Conservation (phyloP, 2,888 invertebrate species). For the Cantharis rustica region DNA sequence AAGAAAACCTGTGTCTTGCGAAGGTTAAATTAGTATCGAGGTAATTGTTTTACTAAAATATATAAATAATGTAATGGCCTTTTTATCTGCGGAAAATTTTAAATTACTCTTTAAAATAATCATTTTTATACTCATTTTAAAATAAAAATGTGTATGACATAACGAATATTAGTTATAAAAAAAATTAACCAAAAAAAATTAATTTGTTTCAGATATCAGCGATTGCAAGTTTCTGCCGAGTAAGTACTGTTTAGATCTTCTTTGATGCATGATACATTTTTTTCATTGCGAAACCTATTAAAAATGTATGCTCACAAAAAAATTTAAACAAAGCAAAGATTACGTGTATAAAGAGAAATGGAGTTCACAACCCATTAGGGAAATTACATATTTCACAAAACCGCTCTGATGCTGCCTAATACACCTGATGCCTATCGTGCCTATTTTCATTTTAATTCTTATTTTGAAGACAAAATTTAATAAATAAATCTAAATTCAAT, state of each 20-base stretch:
- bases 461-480: neutral
- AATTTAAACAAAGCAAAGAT: conserved; percentile 3
- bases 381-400: conserved; percentile 9
- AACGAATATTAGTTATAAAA: neutral
- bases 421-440: neutral
- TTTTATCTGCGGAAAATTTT: neutral
- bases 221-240: conserved; percentile 85
- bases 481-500: neutral
- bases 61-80: no score
- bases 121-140: no score
- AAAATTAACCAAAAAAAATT: neutral
- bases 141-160: neutral
- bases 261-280: neutral
- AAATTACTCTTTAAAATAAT: neutral
- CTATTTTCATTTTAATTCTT: neutral
- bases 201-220: conserved; percentile 77
- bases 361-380: neutral
- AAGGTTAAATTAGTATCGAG: neutral
- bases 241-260: conserved; percentile 55
- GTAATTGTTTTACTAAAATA: neutral
- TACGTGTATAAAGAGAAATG: conserved; percentile 2
- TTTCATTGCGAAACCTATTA: conserved; percentile 9
- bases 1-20: neutral
- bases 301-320: conserved; percentile 6
- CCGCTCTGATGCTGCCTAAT: neutral